Percentiles rank a stretch among this genome's conserved stretches.
Evolutionary conservation across 2,113 vertebrate genomes (phyloP).

Genomic region (Podocnemis expansa): DNA sequence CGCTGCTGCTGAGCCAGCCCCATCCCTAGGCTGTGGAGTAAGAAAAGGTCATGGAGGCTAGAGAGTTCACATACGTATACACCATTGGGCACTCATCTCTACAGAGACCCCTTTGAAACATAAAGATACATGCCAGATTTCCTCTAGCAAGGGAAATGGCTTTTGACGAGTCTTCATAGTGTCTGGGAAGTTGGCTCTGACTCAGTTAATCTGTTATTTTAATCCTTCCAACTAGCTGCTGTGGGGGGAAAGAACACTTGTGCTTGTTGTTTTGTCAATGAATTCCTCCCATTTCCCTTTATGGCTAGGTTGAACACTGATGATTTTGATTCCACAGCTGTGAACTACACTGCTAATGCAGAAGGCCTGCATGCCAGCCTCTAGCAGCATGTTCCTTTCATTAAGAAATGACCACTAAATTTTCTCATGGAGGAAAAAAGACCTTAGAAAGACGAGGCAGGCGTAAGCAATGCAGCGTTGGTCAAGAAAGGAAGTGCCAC

Average conservation of each 20-base stretch:
- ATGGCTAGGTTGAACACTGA: background rate
- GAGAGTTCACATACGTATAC: background rate
- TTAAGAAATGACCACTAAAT: background rate
- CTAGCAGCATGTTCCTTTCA: background rate
- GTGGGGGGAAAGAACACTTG: background rate
- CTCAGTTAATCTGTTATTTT: background rate
- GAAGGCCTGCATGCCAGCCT: too few species aligned
- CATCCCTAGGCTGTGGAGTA: background rate
- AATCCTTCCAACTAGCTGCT: background rate
- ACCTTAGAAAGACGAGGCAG: background rate
- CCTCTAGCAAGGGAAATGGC: accelerated
- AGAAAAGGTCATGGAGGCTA: background rate
- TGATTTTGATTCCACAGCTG: background rate
- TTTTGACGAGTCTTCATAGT: accelerated
- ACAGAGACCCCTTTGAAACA: slow-evolving; percentile 33
- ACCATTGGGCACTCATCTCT: background rate
- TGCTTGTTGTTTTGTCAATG: background rate
- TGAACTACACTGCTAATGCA: too few species aligned
- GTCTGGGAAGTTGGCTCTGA: background rate
- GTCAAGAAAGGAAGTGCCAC: background rate
- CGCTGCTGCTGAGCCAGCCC: background rate
- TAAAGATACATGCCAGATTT: background rate
- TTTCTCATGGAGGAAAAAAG: background rate
- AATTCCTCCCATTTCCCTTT: background rate
- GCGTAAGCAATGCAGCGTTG: background rate